phyloP scores from a whole-genome alignment of 2,113 vertebrate genomes.

The Pleuronectes platessa region DNA sequence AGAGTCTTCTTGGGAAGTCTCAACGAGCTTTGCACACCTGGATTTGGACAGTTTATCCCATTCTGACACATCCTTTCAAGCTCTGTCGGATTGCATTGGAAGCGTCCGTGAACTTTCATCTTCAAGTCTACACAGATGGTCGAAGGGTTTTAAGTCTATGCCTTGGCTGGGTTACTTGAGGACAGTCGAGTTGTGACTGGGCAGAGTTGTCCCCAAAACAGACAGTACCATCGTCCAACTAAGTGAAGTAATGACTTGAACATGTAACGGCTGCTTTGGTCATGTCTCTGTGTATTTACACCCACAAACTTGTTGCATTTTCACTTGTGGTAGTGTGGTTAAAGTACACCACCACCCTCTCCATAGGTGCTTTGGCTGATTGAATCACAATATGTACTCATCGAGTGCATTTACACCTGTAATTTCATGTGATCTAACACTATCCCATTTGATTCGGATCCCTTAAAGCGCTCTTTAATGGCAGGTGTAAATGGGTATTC shows the following conservation, averaged over 20 bases:
- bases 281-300: not conserved
- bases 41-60: conserved; percentile 1
- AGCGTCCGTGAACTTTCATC: not conserved
- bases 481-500: not conserved
- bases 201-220: not conserved
- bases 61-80: not conserved
- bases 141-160: not conserved
- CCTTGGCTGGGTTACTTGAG: not conserved
- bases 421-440: not conserved
- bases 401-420: not conserved
- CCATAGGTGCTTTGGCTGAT: not conserved
- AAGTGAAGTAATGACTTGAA: no score
- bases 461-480: not conserved
- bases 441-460: not conserved
- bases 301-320: not conserved
- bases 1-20: not conserved
- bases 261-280: not conserved
- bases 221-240: not conserved
- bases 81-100: not conserved
- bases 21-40: not conserved
- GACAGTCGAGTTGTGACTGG: not conserved
- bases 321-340: not conserved
- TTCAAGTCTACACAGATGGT: not conserved
- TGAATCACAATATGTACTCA: not conserved
- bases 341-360: not conserved